These are phyloP conservation scores for Heteractis magnifica DNA, from an alignment of 92 coral and sea anemone genomes.

Conservation along the genomic window DNA sequence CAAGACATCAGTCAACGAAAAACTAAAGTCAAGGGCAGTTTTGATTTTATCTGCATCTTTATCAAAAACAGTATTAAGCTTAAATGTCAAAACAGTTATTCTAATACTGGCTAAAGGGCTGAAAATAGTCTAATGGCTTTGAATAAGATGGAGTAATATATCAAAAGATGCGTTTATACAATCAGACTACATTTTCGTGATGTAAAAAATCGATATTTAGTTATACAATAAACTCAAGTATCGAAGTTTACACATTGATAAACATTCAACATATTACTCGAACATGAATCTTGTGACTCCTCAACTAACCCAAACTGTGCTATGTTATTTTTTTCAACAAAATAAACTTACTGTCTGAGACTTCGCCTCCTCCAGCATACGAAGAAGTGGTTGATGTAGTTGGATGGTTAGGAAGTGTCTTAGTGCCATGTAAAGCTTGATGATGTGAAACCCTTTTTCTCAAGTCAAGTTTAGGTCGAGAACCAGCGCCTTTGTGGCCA, in stretches of 20 bases:
- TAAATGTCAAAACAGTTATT: not conserved
- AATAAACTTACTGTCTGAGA: constrained; percentile 53
- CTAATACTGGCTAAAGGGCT: not conserved
- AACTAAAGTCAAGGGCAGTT: not conserved
- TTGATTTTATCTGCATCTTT: not conserved
- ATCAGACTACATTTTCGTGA: not conserved
- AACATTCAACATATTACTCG: not conserved
- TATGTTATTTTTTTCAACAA: not conserved
- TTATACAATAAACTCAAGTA: not conserved
- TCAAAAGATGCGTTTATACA: too few relatives aligned
- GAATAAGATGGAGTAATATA: not conserved
- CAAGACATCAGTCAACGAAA: not conserved
- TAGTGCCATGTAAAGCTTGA: constrained; percentile 86
- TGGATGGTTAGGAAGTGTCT: constrained; percentile 56
- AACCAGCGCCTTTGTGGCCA: constrained; percentile 57
- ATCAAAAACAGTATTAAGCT: not conserved
- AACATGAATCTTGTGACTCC: not conserved
- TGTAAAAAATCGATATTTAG: not conserved
- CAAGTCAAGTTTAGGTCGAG: constrained; percentile 88
- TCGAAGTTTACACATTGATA: not conserved
- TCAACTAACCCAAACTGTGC: not conserved
- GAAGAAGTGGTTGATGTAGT: constrained; percentile 34
- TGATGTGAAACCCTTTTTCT: constrained; percentile 97
- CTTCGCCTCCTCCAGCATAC: constrained; percentile 23
- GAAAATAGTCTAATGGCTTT: too few relatives aligned